Evolutionary conservation across 2,797 vertebrate genomes (phyloP).

Genomic region (Oophaga sylvatica): DNA sequence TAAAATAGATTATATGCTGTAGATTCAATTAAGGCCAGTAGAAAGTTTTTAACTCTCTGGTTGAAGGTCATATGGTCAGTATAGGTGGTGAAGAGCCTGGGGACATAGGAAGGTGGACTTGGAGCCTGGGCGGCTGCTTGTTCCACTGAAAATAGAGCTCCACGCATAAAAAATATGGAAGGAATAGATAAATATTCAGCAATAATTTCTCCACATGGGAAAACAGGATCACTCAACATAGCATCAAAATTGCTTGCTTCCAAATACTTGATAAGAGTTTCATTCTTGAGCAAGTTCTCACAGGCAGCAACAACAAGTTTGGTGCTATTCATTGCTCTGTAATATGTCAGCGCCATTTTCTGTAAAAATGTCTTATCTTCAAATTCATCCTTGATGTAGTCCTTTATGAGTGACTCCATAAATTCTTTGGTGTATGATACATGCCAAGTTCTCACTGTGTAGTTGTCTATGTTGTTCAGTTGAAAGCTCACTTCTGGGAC

Average conservation of each 20-base stretch:
- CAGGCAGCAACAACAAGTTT: slow-evolving; percentile 59
- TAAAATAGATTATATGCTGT: slow-evolving; percentile 62
- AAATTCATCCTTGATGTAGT: slow-evolving; percentile 50
- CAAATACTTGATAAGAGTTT: slow-evolving; percentile 63
- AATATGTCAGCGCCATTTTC: slow-evolving; percentile 35
- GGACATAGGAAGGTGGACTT: slow-evolving; percentile 68
- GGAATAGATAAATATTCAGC: slow-evolving; percentile 70
- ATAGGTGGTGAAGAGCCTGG: slow-evolving; percentile 65
- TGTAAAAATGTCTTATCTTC: not conserved
- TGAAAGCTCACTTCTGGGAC: slow-evolving; percentile 77
- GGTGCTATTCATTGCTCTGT: not conserved
- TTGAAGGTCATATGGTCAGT: slow-evolving; percentile 66
- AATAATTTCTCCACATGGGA: slow-evolving; percentile 67
- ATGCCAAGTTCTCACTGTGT: slow-evolving; percentile 66
- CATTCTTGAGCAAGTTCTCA: slow-evolving; percentile 62
- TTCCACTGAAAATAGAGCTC: slow-evolving; percentile 64
- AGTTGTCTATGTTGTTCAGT: slow-evolving; percentile 70
- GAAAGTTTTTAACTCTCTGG: not conserved
- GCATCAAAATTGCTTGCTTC: slow-evolving; percentile 64
- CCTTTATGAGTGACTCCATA: slow-evolving; percentile 53
- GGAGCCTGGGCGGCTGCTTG: slow-evolving; percentile 63
- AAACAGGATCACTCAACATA: slow-evolving; percentile 69
- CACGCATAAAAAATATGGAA: slow-evolving; percentile 64
- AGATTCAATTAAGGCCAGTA: not conserved
- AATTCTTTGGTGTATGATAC: slow-evolving; percentile 72